Evolutionary conservation across 2,888 invertebrate genomes (phyloP).

Genomic region (Agrotis ipsilon): DNA sequence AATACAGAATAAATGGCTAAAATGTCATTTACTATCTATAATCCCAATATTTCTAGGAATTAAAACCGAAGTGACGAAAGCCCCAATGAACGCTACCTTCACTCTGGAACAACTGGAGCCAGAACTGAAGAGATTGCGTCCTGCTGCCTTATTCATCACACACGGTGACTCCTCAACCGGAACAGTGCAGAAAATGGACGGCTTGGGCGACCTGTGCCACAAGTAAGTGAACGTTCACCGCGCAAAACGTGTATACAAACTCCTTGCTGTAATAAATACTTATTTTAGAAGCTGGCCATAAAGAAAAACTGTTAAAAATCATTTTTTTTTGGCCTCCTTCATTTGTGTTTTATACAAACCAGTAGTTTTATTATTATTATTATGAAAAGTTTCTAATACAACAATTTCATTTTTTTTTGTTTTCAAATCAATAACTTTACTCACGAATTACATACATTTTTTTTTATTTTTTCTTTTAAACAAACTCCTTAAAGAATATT

Average conservation of each 20-base stretch:
- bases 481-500: too few species aligned
- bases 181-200: constrained; percentile 94
- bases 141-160: constrained; percentile 94
- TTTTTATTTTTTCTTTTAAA: too few species aligned
- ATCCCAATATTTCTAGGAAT: constrained; percentile 71
- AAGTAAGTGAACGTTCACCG: constrained; percentile 85
- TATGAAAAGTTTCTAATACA: too few species aligned
- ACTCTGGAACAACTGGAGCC: constrained; percentile 92
- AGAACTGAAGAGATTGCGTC: constrained; percentile 92
- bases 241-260: not conserved
- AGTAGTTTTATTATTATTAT: not conserved
- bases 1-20: not conserved
- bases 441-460: too few species aligned
- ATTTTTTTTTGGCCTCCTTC: not conserved
- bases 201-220: constrained; percentile 95
- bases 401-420: too few species aligned
- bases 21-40: not conserved
- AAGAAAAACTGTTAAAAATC: too few species aligned
- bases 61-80: constrained; percentile 73
- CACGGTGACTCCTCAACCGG: constrained; percentile 98
- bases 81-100: constrained; percentile 87
- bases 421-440: too few species aligned
- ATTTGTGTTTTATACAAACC: not conserved
- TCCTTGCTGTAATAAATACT: not conserved
- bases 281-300: not conserved